A percentile compares a stretch with the other conserved stretches of the same genome.
phyloP scores from a whole-genome alignment of 2,113 vertebrate genomes.

The Microcebus ravelobensis region DNA sequence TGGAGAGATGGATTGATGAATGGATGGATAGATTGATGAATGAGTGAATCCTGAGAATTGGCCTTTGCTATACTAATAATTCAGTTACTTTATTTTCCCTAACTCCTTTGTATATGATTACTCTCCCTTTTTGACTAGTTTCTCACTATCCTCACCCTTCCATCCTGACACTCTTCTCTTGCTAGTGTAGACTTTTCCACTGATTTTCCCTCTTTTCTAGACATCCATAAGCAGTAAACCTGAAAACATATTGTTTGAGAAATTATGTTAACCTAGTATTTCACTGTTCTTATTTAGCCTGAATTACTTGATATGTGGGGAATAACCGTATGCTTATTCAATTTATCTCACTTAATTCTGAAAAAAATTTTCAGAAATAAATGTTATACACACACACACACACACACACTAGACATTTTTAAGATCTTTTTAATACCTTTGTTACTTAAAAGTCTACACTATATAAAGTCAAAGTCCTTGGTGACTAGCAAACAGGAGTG shows the following conservation, averaged over 20 bases:
- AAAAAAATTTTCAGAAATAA: constrained; percentile 26
- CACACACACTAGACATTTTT: neutral
- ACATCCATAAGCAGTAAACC: neutral
- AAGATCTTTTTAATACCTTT: neutral
- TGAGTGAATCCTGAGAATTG: neutral
- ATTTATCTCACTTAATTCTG: neutral
- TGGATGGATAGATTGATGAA: neutral
- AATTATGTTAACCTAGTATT: neutral
- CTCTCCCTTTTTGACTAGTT: neutral
- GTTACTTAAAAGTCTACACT: neutral
- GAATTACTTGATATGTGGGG: neutral
- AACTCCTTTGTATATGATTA: neutral
- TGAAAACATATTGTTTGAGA: neutral
- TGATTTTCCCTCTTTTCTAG: neutral
- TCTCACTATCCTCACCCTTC: neutral
- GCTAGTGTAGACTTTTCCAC: neutral
- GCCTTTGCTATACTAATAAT: neutral
- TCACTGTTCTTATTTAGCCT: neutral
- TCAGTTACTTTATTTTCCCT: neutral
- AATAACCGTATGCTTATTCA: neutral
- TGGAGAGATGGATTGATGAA: neutral
- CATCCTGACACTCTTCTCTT: neutral
- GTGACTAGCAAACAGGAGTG: constrained; percentile 63
- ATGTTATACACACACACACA: neutral
- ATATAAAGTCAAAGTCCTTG: neutral